Evolutionary conservation across 2,113 vertebrate genomes (phyloP).

Genomic region (Crotophaga sulcirostris): DNA sequence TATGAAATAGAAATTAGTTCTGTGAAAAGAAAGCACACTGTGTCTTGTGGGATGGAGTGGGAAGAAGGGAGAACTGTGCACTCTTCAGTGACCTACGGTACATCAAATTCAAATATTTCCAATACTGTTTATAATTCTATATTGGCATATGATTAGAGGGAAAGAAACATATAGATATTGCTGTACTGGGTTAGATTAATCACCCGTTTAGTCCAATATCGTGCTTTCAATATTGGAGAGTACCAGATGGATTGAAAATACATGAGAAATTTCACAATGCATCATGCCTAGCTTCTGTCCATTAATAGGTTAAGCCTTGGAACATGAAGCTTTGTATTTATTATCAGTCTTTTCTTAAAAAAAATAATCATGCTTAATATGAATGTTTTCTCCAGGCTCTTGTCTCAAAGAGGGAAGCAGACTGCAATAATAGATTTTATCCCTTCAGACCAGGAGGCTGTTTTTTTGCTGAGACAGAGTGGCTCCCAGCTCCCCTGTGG

Average conservation of each 20-base stretch:
- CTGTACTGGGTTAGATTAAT: conserved; percentile 7
- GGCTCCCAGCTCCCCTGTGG: not conserved
- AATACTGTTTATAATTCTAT: not conserved
- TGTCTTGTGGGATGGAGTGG: not conserved
- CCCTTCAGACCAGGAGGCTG: not conserved
- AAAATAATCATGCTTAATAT: not conserved
- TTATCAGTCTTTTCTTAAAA: not conserved
- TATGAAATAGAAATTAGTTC: conserved; percentile 16
- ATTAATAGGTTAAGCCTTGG: not conserved
- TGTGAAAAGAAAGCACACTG: not conserved
- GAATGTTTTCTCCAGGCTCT: conserved; percentile 17
- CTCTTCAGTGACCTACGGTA: not conserved
- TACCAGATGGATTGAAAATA: conserved; percentile 28
- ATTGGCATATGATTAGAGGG: not conserved
- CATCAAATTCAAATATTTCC: not conserved
- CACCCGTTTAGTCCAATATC: not conserved
- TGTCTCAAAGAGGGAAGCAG: not conserved
- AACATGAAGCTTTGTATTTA: conserved; percentile 7
- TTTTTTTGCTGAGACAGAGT: not conserved
- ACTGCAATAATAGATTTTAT: conserved; percentile 23
- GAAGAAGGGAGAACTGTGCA: not conserved
- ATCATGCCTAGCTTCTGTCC: not conserved
- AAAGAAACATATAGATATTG: not conserved
- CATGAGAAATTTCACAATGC: not conserved
- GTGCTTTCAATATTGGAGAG: not conserved